Evolutionary conservation across 1,140 invertebrate genomes (phyloP).

Genomic region (Arctopsyche grandis): DNA sequence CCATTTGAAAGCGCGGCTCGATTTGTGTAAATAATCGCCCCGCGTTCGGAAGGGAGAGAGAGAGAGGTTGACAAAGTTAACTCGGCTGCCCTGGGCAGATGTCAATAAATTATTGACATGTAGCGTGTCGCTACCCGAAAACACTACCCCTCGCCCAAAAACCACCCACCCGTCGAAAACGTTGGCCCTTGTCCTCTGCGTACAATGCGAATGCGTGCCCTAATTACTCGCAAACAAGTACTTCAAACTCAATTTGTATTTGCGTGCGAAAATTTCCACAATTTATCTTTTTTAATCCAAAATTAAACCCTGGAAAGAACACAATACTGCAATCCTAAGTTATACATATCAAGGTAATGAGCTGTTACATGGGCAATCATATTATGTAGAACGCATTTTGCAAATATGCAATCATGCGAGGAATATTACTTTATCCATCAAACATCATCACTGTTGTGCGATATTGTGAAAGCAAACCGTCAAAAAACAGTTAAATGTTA

Average conservation of each 20-base stretch:
- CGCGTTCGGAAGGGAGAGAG: not conserved
- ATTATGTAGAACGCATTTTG: too few species aligned
- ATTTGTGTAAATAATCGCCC: conserved; percentile 32
- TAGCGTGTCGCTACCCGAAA: not conserved
- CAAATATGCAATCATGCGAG: too few species aligned
- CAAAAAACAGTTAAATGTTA: too few species aligned
- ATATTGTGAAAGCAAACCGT: too few species aligned
- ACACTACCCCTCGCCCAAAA: too few species aligned
- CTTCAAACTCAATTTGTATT: not conserved
- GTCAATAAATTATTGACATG: conserved; percentile 40
- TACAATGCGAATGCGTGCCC: not conserved
- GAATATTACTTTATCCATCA: too few species aligned
- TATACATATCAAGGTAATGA: too few species aligned
- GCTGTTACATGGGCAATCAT: too few species aligned
- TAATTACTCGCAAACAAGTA: not conserved
- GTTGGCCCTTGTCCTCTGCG: not conserved
- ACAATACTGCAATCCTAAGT: too few species aligned
- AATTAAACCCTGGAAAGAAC: too few species aligned
- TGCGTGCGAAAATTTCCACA: not conserved
- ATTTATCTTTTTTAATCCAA: too few species aligned
- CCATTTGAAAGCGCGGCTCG: conserved; percentile 1
- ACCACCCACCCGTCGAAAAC: not conserved
- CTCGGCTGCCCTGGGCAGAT: conserved; percentile 15
- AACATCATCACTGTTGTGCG: too few species aligned
- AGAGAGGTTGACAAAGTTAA: not conserved